Conservation (phyloP, 1,140 invertebrate genomes). For the Cyrtorhinus lividipennis region DNA sequence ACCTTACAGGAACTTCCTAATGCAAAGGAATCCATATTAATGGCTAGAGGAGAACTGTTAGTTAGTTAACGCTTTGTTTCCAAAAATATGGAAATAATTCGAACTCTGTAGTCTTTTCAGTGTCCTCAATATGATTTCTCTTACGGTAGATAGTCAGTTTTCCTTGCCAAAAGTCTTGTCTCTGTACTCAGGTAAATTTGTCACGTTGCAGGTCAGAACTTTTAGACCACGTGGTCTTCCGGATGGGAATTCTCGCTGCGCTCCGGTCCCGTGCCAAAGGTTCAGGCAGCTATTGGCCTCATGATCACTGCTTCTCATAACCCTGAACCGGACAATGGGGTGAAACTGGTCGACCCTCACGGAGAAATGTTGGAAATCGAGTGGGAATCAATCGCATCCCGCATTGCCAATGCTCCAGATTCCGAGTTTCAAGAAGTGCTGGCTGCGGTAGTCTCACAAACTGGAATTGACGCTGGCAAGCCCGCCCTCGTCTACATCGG, state of each 20-base stretch:
- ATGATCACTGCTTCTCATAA: conserved; percentile 99
- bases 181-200: no score
- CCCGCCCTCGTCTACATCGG: conserved; percentile 51
- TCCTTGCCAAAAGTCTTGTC: no score
- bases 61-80: conserved; percentile 19
- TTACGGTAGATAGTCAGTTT: no score
- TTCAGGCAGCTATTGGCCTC: conserved; percentile 66
- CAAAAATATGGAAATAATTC: conserved; percentile 21
- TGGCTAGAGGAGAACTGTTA: not conserved
- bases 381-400: conserved; percentile 83
- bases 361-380: conserved; percentile 89
- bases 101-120: no score
- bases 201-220: conserved; percentile 57
- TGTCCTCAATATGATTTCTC: no score
- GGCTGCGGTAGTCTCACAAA: conserved; percentile 36
- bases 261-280: conserved; percentile 63
- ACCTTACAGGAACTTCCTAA: no score
- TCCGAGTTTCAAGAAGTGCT: conserved; percentile 35
- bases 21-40: no score
- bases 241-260: conserved; percentile 84
- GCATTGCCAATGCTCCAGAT: conserved; percentile 57
- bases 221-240: conserved; percentile 75
- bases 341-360: conserved; percentile 87
- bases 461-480: conserved; percentile 51
- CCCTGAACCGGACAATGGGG: conserved; percentile 88